A percentile compares a stretch with the other conserved stretches of the same genome.
phyloP scores from a whole-genome alignment of 64 coral and sea anemone species.

The Catalaphyllia jardinei region DNA sequence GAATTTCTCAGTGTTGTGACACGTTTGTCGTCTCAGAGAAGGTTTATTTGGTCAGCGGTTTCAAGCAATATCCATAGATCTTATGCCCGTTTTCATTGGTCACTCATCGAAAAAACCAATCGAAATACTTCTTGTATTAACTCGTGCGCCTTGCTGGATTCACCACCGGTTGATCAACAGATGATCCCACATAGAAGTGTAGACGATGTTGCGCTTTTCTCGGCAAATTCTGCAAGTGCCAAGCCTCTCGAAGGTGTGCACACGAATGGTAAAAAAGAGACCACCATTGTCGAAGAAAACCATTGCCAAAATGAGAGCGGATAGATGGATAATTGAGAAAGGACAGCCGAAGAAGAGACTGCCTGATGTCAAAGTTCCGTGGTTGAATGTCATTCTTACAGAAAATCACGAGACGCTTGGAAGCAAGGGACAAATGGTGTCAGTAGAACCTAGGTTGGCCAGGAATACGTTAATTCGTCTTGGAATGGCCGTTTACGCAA shows the following conservation, averaged over 20 bases:
- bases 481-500: slow-evolving; percentile 82
- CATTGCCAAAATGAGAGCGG: not conserved
- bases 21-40: no score
- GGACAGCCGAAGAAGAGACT: slow-evolving; percentile 56
- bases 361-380: slow-evolving; percentile 56
- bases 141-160: not conserved
- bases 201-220: slow-evolving; percentile 61
- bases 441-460: slow-evolving; percentile 77
- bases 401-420: slow-evolving; percentile 75
- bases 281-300: not conserved
- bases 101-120: slow-evolving; percentile 28
- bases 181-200: no score
- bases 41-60: not conserved
- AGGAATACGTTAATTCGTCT: slow-evolving; percentile 80
- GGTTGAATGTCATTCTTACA: slow-evolving; percentile 68
- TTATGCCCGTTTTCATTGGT: slow-evolving; percentile 43
- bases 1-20: not conserved
- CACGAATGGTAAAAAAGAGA: slow-evolving; percentile 80
- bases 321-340: not conserved
- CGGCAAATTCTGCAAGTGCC: slow-evolving; percentile 54
- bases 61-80: not conserved
- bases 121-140: slow-evolving; percentile 13
- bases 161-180: not conserved
- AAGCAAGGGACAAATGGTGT: slow-evolving; percentile 67
- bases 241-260: slow-evolving; percentile 32